A percentile compares a stretch with the other conserved stretches of the same genome.
phyloP scores from a whole-genome alignment of 1,140 invertebrate genomes.

The Diachasmimorpha longicaudata region DNA sequence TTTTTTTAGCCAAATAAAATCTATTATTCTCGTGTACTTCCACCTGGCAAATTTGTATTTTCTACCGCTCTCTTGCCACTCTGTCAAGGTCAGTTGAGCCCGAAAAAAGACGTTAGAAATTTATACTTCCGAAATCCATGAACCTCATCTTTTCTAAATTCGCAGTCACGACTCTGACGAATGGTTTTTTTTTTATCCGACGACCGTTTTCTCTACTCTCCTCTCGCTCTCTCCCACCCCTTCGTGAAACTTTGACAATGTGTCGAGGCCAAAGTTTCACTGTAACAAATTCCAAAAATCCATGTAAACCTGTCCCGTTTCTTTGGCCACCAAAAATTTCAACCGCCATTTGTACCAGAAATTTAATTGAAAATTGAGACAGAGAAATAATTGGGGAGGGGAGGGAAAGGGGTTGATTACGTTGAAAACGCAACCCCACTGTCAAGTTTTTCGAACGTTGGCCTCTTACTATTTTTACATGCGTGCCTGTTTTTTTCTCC shows the following conservation, averaged over 20 bases:
- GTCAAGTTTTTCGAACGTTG: slow-evolving; percentile 34
- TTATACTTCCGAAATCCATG: not conserved
- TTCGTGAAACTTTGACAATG: slow-evolving; percentile 38
- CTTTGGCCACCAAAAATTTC: not conserved
- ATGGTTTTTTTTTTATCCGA: not conserved
- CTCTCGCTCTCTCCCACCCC: too few species aligned
- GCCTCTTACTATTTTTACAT: not conserved
- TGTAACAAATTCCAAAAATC: not conserved
- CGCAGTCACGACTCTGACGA: not conserved
- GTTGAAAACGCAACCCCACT: slow-evolving; percentile 36
- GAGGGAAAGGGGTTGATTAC: slow-evolving; percentile 28
- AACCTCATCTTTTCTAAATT: not conserved
- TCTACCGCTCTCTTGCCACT: not conserved
- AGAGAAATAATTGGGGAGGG: not conserved
- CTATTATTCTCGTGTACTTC: not conserved
- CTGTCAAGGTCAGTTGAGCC: not conserved
- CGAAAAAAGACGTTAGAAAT: not conserved
- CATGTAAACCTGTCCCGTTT: not conserved
- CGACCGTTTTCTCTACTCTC: slow-evolving; percentile 22
- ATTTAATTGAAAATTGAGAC: not conserved
- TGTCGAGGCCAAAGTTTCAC: slow-evolving; percentile 36
- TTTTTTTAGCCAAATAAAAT: not conserved
- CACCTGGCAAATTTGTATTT: not conserved
- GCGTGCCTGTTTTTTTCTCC: not conserved
- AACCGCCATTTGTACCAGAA: not conserved